These are phyloP conservation scores for Dendrolimus houi DNA, from an alignment of 2,888 invertebrate species.

Conservation along the genomic window DNA sequence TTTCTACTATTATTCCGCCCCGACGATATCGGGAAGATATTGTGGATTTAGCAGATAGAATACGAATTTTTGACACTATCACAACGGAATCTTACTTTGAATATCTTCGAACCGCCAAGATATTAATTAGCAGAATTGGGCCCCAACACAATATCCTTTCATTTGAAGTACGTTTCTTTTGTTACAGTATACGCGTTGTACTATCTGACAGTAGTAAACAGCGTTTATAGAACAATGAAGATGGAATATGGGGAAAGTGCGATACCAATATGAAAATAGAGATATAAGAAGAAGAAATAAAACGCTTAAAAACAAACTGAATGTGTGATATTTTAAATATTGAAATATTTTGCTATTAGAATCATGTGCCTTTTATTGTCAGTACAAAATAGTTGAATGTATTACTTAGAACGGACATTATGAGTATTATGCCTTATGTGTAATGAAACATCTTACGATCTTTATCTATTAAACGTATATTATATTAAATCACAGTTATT, in stretches of 20 bases:
- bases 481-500: too few species aligned
- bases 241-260: conserved; percentile 45
- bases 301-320: neutral
- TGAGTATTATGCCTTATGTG: conserved; percentile 14
- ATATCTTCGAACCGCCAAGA: too few species aligned
- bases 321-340: neutral
- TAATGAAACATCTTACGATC: neutral
- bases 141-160: too few species aligned
- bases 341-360: conserved; percentile 1
- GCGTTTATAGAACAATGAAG: conserved; percentile 55
- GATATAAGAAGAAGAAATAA: neutral
- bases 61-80: too few species aligned
- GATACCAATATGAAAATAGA: conserved; percentile 41
- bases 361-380: neutral
- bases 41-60: too few species aligned
- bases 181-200: conserved; percentile 56
- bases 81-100: too few species aligned
- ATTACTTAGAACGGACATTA: neutral
- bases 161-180: neutral
- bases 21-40: too few species aligned
- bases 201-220: conserved; percentile 55
- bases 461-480: too few species aligned
- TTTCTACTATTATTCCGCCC: too few species aligned
- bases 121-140: too few species aligned
- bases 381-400: neutral